phyloP scores from a whole-genome alignment of 2,113 vertebrate species.

The Himantopus leucocephalus region DNA sequence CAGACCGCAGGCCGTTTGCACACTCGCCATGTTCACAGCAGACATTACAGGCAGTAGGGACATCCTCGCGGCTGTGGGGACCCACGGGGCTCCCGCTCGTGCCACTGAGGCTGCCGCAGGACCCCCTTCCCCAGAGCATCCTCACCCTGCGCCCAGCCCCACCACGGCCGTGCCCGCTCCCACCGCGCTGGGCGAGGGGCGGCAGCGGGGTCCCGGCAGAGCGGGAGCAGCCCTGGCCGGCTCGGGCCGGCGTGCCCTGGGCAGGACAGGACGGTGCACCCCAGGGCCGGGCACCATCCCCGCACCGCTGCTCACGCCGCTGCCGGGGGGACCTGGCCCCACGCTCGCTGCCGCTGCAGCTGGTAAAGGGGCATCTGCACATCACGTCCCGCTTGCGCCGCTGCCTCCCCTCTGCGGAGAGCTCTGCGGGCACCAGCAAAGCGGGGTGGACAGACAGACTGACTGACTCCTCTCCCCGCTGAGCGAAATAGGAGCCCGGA shows the following conservation, averaged over 20 bases:
- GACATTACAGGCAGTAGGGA: background rate
- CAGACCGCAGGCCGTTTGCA: constrained; percentile 5
- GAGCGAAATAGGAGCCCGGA: fast-evolving
- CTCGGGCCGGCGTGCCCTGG: background rate
- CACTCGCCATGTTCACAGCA: constrained; percentile 58
- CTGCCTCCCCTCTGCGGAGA: background rate
- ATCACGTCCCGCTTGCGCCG: fast-evolving
- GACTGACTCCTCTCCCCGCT: background rate
- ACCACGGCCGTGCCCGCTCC: fast-evolving
- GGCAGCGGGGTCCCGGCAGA: fast-evolving
- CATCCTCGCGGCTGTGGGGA: background rate
- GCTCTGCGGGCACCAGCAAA: background rate
- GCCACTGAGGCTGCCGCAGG: too few relatives aligned
- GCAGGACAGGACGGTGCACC: background rate
- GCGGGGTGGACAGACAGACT: background rate
- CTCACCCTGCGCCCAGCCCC: background rate
- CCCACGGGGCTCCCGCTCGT: fast-evolving
- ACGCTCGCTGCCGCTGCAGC: fast-evolving
- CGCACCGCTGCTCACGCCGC: fast-evolving
- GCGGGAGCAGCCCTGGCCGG: background rate
- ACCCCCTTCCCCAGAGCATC: background rate
- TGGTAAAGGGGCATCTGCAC: background rate
- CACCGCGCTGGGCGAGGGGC: fast-evolving
- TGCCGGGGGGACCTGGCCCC: background rate
- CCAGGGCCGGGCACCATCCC: background rate